These are phyloP conservation scores for Drosophila kuntzei DNA, from an alignment of 2,888 invertebrate genomes.

Conservation along the genomic window DNA sequence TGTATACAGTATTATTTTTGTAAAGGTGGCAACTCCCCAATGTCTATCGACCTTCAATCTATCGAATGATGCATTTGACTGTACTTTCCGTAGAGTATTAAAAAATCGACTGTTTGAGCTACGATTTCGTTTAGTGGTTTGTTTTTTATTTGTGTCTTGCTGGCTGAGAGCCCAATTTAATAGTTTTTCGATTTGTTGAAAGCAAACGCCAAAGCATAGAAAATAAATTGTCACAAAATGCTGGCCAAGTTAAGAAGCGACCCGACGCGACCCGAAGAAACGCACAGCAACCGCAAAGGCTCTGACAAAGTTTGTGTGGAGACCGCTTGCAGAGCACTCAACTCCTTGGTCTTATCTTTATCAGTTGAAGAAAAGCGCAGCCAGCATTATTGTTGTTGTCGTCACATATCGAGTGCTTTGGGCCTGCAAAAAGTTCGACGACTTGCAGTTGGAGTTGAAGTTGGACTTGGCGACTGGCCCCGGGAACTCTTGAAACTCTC, in stretches of 20 bases:
- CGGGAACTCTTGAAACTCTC: conserved; percentile 23
- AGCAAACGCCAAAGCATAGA: conserved; percentile 76
- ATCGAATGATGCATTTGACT: not conserved
- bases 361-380: conserved; percentile 67
- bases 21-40: not conserved
- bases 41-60: not conserved
- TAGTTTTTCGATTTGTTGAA: conserved; percentile 82
- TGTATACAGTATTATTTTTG: no score
- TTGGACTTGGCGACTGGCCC: conserved; percentile 29
- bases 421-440: conserved; percentile 51
- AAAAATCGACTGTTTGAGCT: conserved; percentile 13
- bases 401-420: conserved; percentile 59
- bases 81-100: conserved; percentile 34
- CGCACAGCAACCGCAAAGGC: conserved; percentile 54
- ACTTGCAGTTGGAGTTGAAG: conserved; percentile 26
- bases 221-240: conserved; percentile 81
- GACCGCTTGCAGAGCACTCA: conserved; percentile 53
- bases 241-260: conserved; percentile 47
- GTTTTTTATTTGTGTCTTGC: conserved; percentile 26
- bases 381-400: conserved; percentile 31
- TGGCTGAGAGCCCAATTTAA: conserved; percentile 81
- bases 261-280: not conserved
- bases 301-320: conserved; percentile 60
- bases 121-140: conserved; percentile 25
- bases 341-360: conserved; percentile 75